Evolutionary conservation across 2,113 vertebrate species (phyloP), one percentile per base, ranked within the genome.

Genomic region (Mixornis gularis): DNA sequence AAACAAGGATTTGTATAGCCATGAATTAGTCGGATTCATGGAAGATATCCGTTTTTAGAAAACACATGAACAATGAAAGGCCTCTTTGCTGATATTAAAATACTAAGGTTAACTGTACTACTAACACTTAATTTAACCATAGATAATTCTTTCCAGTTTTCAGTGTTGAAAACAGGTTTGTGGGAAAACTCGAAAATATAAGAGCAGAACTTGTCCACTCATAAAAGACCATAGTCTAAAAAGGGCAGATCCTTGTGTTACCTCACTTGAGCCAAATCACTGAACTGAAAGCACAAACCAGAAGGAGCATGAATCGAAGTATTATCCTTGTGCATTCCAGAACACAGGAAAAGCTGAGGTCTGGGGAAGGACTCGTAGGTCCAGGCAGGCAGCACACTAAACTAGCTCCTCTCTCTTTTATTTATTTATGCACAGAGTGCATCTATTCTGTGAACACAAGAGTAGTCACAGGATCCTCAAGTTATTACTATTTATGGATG

Each of bases 281-380:
- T 86, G 65, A 89, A 89, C 73, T 94, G 90, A 94, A 93, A 95
- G 85, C 40, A 80, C 92, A 90, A 86, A 48, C 44, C 77, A 88
- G 79, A 3, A 94, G 56, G 40, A 53, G 59, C 79, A 93, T 90
- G 90, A 94, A 95, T 90, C 0, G 6, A 79, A 90, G 86, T 87
- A 92, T 86, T 95, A 90, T 93, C 70, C 80, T 92, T 79, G 77
- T 69, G 77, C 89, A 94, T 86, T 90, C 58, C 90, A 84, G 70
- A 66, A 93, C 91, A 81, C 7, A 0, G 83, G 68, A 92, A 86
- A 73, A 86, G 83, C 49, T 2, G 69, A 78, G 48, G 27, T 90
- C 79, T 79, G 69, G 52, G 80, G 44, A n/a, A 92, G 38, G 84
- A 94, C 69, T 58, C 1, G 0, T 58, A 90, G 76, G 60, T 88